phyloP scores from a whole-genome alignment of 64 coral and sea anemone genomes.

The Stylophora pistillata region DNA sequence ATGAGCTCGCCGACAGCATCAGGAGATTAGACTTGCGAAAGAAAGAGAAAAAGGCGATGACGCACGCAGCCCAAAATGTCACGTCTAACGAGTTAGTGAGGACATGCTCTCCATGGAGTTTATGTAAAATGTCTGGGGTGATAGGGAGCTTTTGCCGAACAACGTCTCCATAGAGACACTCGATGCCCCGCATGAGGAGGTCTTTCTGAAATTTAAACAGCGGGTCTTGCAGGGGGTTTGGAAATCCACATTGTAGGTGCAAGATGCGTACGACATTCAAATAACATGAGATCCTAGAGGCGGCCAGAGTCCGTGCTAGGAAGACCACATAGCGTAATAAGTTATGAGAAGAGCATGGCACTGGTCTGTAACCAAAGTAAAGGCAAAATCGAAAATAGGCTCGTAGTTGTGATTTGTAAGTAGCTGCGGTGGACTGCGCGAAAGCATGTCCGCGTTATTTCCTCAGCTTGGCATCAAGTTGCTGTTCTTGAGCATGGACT shows the following conservation, averaged over 20 bases:
- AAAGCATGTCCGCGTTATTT: too few species aligned
- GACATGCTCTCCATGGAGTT: not conserved
- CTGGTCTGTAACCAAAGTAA: too few species aligned
- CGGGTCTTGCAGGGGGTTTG: too few species aligned
- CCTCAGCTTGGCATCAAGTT: too few species aligned
- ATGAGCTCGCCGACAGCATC: too few species aligned
- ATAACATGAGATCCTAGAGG: conserved; percentile 27
- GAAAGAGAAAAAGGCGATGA: conserved; percentile 11
- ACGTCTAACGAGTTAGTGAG: not conserved
- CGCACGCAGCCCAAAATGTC: not conserved
- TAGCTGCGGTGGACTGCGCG: too few species aligned
- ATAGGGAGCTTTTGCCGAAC: too few species aligned
- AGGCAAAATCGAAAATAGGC: too few species aligned
- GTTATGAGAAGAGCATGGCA: too few species aligned
- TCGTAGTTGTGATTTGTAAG: too few species aligned
- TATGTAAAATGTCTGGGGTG: too few species aligned
- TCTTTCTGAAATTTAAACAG: conserved; percentile 14
- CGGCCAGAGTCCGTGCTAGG: conserved; percentile 19
- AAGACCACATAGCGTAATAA: conserved; percentile 30
- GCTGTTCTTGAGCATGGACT: conserved; percentile 21
- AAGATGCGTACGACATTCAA: conserved; percentile 1
- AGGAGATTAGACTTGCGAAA: too few species aligned
- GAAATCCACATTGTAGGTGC: conserved; percentile 16
- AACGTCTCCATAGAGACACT: not conserved
- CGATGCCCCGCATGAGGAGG: not conserved